These are phyloP conservation scores for Rousettus madagascariensis DNA, from an alignment of 2,797 vertebrate genomes.

Conservation along the genomic window DNA sequence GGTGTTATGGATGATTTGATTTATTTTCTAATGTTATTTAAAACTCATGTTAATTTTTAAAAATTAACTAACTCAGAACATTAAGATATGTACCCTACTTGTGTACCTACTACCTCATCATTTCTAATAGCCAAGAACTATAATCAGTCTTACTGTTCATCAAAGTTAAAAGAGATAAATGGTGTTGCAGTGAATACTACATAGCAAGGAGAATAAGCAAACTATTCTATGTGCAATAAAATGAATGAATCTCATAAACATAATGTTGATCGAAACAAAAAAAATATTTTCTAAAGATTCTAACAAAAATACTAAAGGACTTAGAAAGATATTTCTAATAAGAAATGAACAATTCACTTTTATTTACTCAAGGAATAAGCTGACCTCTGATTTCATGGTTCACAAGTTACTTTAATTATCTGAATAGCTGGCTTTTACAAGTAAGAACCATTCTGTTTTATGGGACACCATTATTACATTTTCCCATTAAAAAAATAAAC, in stretches of 20 bases:
- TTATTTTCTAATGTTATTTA: background rate
- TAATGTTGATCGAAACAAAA: background rate
- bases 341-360: background rate
- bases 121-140: background rate
- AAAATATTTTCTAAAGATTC: conserved; percentile 51
- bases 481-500: conserved; percentile 71
- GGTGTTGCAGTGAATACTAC: background rate
- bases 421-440: conserved; percentile 7
- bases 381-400: conserved; percentile 1
- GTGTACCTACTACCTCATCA: background rate
- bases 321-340: background rate
- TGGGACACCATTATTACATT: conserved; percentile 76
- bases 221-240: background rate
- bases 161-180: background rate
- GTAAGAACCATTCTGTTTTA: conserved; percentile 75
- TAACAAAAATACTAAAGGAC: background rate
- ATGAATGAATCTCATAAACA: background rate
- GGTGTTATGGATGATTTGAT: background rate
- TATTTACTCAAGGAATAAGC: conserved; percentile 28
- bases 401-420: conserved; percentile 68
- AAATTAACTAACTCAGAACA: conserved; percentile 44
- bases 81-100: background rate
- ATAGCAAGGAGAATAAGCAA: background rate
- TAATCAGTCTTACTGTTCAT: background rate
- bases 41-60: background rate